A percentile compares a stretch with the other conserved stretches of the same genome.
These are phyloP conservation scores for Caerostris extrusa DNA, from an alignment of 1,140 invertebrate species.

Conservation along the genomic window DNA sequence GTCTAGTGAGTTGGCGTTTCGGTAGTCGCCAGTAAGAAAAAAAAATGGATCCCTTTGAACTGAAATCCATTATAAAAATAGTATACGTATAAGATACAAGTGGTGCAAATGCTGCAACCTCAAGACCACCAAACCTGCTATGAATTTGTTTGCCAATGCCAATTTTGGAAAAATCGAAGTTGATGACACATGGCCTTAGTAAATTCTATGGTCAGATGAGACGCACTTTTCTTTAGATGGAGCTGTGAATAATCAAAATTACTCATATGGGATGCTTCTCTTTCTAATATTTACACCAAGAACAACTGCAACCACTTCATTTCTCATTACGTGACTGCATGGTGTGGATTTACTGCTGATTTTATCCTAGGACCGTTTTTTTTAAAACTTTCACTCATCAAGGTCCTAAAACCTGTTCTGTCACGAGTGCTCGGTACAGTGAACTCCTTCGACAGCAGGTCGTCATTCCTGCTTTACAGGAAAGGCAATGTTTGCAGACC, in stretches of 20 bases:
- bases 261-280: neutral
- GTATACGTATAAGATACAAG: constrained; percentile 18
- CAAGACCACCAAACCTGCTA: neutral
- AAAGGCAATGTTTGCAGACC: neutral
- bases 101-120: constrained; percentile 37
- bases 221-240: constrained; percentile 7
- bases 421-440: constrained; percentile 19
- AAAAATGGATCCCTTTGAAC: neutral
- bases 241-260: neutral
- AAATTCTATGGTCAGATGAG: constrained; percentile 39
- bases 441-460: neutral
- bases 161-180: neutral
- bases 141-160: neutral
- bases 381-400: neutral
- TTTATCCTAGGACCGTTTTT: constrained; percentile 50
- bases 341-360: constrained; percentile 51
- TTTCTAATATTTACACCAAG: neutral
- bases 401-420: neutral
- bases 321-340: constrained; percentile 30
- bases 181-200: constrained; percentile 16
- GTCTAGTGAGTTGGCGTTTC: constrained; percentile 7
- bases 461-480: constrained; percentile 40
- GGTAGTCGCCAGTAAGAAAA: neutral
- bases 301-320: constrained; percentile 48
- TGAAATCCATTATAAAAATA: neutral